These are phyloP conservation scores for Chrysolina oricalcia DNA, from an alignment of 2,888 invertebrate species.

Conservation along the genomic window DNA sequence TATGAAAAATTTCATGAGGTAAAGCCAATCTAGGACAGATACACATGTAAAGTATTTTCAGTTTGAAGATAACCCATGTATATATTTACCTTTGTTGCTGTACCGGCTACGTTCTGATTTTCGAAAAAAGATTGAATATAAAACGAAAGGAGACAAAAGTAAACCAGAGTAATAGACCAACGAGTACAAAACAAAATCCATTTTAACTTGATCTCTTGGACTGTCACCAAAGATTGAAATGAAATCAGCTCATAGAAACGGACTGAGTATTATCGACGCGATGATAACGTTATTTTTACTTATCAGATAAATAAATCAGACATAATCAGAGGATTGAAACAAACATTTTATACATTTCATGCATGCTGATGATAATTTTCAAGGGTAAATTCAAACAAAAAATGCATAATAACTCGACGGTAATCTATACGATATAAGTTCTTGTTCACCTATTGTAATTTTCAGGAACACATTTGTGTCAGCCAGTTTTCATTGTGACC, in stretches of 20 bases:
- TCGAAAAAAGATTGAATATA: constrained; percentile 61
- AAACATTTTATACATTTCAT: neutral
- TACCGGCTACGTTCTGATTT: constrained; percentile 53
- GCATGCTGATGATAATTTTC: too few species aligned
- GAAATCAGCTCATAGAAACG: neutral
- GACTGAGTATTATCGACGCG: neutral
- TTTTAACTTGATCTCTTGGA: constrained; percentile 2
- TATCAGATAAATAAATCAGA: neutral
- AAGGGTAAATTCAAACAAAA: too few species aligned
- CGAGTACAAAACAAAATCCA: constrained; percentile 32
- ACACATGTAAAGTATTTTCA: neutral
- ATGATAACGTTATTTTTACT: neutral
- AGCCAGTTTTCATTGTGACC: neutral
- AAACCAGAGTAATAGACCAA: constrained; percentile 59
- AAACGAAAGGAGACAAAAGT: constrained; percentile 60
- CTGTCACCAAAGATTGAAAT: neutral
- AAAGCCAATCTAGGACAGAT: constrained; percentile 62
- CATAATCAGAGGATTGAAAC: neutral
- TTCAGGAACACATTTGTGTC: too few species aligned
- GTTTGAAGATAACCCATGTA: constrained; percentile 11
- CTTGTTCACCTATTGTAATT: too few species aligned
- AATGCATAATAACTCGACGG: too few species aligned
- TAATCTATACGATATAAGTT: too few species aligned
- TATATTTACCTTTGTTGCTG: constrained; percentile 59
- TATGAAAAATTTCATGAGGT: constrained; percentile 61